Conservation (phyloP, 2,888 invertebrate genomes). For the Aphidoletes aphidimyza region DNA sequence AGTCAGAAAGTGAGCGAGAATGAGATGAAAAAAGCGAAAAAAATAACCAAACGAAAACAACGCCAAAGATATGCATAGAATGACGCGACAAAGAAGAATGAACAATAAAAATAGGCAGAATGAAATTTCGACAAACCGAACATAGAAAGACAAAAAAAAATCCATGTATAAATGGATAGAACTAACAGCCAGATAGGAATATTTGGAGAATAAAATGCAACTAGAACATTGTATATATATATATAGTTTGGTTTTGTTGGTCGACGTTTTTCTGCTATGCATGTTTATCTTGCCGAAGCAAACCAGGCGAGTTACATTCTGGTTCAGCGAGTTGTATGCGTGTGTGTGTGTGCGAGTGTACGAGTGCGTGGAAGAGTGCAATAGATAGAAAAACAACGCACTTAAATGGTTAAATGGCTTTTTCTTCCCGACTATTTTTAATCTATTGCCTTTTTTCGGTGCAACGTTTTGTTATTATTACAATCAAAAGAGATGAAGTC, state of each 20-base stretch:
- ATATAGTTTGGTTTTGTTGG: too few species aligned
- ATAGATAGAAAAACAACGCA: not conserved
- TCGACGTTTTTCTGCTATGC: constrained; percentile 1
- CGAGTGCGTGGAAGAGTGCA: not conserved
- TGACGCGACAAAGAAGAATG: constrained; percentile 47
- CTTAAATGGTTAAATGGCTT: constrained; percentile 41
- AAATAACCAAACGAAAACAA: not conserved
- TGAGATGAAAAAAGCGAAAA: not conserved
- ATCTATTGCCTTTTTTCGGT: constrained; percentile 5
- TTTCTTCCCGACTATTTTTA: constrained; percentile 22
- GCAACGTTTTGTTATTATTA: constrained; percentile 22
- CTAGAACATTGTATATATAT: constrained; percentile 26
- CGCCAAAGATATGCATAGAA: constrained; percentile 40
- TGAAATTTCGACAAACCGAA: not conserved
- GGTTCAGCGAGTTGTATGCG: not conserved
- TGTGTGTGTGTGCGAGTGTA: not conserved
- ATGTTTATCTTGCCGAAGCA: not conserved
- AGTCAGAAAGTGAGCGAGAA: not conserved
- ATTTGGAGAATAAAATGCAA: constrained; percentile 40
- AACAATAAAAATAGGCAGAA: constrained; percentile 41
- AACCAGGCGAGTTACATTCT: too few species aligned
- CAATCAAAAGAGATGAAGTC: constrained; percentile 42
- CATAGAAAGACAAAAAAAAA: not conserved
- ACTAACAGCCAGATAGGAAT: not conserved
- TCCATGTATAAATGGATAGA: too few species aligned